These are phyloP conservation scores for Aegithalos caudatus DNA, from an alignment of 2,113 vertebrate species.

Conservation along the genomic window DNA sequence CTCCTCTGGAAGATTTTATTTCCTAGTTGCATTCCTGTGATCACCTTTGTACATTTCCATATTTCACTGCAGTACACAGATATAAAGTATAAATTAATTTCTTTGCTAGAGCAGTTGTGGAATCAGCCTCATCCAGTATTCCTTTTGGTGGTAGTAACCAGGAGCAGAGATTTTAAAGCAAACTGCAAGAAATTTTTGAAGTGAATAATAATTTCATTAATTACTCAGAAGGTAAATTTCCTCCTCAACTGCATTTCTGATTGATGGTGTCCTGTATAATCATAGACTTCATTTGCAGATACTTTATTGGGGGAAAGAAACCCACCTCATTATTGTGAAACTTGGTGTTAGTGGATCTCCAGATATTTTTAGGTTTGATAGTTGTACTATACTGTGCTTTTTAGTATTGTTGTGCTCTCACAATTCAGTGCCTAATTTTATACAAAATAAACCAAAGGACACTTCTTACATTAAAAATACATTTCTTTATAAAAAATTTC, in stretches of 20 bases:
- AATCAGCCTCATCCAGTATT: background rate
- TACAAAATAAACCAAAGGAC: background rate
- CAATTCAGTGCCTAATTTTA: background rate
- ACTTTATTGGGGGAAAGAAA: background rate
- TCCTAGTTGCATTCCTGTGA: background rate
- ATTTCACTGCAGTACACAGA: background rate
- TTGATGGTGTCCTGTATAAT: background rate
- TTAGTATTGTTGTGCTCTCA: background rate
- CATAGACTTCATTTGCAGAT: background rate
- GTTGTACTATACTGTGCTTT: background rate
- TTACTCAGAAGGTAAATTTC: background rate
- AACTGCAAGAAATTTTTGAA: background rate
- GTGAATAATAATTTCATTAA: background rate
- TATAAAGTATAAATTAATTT: background rate
- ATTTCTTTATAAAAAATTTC: background rate
- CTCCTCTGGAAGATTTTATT: background rate
- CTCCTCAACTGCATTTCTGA: background rate
- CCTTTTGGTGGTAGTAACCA: background rate
- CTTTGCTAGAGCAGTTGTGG: background rate
- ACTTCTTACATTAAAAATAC: background rate
- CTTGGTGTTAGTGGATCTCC: background rate
- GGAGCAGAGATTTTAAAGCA: background rate
- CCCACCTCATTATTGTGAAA: background rate
- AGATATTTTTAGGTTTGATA: background rate
- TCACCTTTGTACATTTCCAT: background rate